Evolutionary conservation across 2,113 vertebrate genomes (phyloP).

Genomic region (Gopherus flavomarginatus): DNA sequence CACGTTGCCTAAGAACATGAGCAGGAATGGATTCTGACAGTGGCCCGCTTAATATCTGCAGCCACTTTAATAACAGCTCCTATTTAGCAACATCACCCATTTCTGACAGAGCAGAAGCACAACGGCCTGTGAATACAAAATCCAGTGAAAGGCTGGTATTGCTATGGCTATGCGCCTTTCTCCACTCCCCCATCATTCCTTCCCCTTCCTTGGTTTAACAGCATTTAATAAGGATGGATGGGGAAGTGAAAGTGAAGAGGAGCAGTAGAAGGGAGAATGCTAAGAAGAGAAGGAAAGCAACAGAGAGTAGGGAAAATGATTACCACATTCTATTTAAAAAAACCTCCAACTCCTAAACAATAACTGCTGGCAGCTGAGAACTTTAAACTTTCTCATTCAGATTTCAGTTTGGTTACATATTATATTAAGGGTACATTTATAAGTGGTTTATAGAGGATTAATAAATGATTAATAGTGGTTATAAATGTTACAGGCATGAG

Average conservation of each 20-base stretch:
- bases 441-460: constrained; percentile 23
- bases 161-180: not conserved
- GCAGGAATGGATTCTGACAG: too few species aligned
- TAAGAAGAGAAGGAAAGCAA: not conserved
- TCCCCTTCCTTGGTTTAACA: not conserved
- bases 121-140: not conserved
- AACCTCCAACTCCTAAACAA: constrained; percentile 27
- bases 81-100: not conserved
- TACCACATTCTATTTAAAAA: not conserved
- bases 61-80: not conserved
- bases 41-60: not conserved
- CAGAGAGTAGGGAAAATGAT: not conserved
- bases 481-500: not conserved
- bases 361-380: not conserved
- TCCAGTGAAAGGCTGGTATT: not conserved
- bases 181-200: not conserved
- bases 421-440: constrained; percentile 24
- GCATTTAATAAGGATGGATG: not conserved
- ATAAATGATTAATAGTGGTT: constrained; percentile 3
- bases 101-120: constrained; percentile 5
- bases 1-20: too few species aligned
- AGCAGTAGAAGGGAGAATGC: not conserved
- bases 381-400: constrained; percentile 17
- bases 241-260: not conserved
- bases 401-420: constrained; percentile 28